These are phyloP conservation scores for Hippocampus abdominalis DNA, from an alignment of 2,113 vertebrate species.

Conservation along the genomic window DNA sequence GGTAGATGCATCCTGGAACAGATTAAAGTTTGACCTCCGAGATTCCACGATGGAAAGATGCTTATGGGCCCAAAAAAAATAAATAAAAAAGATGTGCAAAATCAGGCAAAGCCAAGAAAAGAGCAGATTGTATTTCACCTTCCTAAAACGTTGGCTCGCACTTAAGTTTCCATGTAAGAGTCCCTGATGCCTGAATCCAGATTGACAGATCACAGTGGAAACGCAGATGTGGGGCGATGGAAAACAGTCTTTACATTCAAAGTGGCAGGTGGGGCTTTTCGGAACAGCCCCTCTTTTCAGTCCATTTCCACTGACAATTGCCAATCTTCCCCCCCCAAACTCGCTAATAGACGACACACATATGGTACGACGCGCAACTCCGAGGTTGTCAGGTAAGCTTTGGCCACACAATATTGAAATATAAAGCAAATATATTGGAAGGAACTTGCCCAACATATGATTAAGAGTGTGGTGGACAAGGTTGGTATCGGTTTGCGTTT, in stretches of 20 bases:
- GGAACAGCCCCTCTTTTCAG: neutral
- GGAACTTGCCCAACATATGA: too few relatives aligned
- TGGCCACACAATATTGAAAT: too few relatives aligned
- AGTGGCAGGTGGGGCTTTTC: conserved; percentile 46
- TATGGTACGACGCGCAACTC: too few relatives aligned
- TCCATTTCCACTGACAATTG: neutral
- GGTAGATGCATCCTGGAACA: neutral
- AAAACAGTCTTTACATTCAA: conserved; percentile 41
- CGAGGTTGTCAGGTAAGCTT: too few relatives aligned
- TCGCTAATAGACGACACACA: neutral
- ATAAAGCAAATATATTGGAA: too few relatives aligned
- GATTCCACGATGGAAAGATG: conserved; percentile 18
- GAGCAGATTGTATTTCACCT: conserved; percentile 42
- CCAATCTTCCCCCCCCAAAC: neutral
- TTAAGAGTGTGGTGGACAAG: too few relatives aligned
- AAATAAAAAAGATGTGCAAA: conserved; percentile 26
- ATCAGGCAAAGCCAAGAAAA: conserved; percentile 8
- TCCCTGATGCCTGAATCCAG: conserved; percentile 53
- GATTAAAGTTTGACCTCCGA: neutral
- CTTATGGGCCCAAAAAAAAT: conserved; percentile 6
- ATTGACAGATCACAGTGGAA: conserved; percentile 58
- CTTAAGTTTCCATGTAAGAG: conserved; percentile 46
- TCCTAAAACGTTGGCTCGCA: conserved; percentile 41
- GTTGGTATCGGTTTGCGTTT: too few relatives aligned
- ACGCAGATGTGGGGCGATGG: conserved; percentile 28